Evolutionary conservation across 2,797 vertebrate genomes (phyloP).

Genomic region (Tadarida brasiliensis): DNA sequence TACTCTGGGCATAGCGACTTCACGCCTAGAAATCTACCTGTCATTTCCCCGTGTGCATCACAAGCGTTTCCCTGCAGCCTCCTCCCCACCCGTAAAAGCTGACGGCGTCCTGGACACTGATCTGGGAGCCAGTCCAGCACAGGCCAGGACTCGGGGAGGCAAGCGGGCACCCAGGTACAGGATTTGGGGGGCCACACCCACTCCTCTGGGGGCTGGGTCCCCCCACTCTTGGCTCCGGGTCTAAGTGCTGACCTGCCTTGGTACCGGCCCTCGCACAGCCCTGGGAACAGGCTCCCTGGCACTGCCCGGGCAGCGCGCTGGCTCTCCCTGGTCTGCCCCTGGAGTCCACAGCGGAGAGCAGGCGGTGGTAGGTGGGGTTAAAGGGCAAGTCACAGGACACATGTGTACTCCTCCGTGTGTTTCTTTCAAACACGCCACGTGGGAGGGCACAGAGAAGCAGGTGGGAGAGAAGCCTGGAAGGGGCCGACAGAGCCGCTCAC

Average conservation of each 20-base stretch:
- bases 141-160: accelerated
- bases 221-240: accelerated
- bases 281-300: accelerated
- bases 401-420: accelerated
- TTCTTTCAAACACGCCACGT: accelerated
- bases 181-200: accelerated
- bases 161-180: accelerated
- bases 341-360: not conserved
- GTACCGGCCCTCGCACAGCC: accelerated
- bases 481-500: accelerated
- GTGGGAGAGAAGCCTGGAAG: accelerated
- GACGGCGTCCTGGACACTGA: accelerated
- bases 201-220: not conserved
- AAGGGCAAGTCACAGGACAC: not conserved
- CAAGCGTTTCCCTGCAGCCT: no score
- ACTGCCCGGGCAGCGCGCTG: accelerated
- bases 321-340: accelerated
- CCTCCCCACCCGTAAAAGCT: no score
- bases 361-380: accelerated
- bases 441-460: accelerated
- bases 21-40: not conserved
- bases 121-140: not conserved
- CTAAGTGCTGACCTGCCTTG: accelerated
- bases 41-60: no score
- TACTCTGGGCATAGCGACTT: accelerated